Evolutionary conservation across 2,113 vertebrate genomes (phyloP).

Genomic region (Nymphicus hollandicus): DNA sequence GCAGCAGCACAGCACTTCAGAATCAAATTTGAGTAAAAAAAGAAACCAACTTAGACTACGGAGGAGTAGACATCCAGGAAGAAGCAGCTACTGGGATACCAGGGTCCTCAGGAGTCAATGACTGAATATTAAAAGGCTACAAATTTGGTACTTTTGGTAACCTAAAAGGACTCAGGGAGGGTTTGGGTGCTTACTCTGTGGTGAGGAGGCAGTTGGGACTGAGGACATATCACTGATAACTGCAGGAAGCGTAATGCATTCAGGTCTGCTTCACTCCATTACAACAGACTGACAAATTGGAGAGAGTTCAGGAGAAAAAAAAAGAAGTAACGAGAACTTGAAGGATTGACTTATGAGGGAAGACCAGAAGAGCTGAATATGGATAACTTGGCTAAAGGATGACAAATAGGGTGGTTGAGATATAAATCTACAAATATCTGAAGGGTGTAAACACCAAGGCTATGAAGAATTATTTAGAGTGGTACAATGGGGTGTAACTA

Average conservation of each 20-base stretch:
- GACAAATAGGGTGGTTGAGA: slow-evolving; percentile 61
- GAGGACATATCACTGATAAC: background rate
- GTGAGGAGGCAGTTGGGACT: background rate
- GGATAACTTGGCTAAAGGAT: slow-evolving; percentile 69
- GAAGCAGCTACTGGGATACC: background rate
- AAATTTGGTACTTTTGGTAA: background rate
- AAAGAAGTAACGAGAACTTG: slow-evolving; percentile 52
- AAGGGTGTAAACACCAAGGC: slow-evolving; percentile 71
- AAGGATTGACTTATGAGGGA: slow-evolving; percentile 64
- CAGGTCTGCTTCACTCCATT: slow-evolving; percentile 51
- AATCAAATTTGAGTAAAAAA: background rate
- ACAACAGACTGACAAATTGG: slow-evolving; percentile 59
- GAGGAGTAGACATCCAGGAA: background rate
- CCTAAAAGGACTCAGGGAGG: background rate
- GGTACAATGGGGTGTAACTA: slow-evolving; percentile 70
- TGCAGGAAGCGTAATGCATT: slow-evolving; percentile 32
- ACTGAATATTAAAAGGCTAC: background rate
- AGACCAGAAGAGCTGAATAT: slow-evolving; percentile 65
- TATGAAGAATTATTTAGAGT: slow-evolving; percentile 70
- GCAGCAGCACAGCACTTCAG: background rate
- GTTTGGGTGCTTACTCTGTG: background rate
- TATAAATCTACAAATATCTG: slow-evolving; percentile 71
- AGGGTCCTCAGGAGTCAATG: fast-evolving
- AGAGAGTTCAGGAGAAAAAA: slow-evolving; percentile 35
- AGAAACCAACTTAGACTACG: background rate